phyloP scores from a whole-genome alignment of 1,140 invertebrate species.

The Trichonephila clavipes region DNA sequence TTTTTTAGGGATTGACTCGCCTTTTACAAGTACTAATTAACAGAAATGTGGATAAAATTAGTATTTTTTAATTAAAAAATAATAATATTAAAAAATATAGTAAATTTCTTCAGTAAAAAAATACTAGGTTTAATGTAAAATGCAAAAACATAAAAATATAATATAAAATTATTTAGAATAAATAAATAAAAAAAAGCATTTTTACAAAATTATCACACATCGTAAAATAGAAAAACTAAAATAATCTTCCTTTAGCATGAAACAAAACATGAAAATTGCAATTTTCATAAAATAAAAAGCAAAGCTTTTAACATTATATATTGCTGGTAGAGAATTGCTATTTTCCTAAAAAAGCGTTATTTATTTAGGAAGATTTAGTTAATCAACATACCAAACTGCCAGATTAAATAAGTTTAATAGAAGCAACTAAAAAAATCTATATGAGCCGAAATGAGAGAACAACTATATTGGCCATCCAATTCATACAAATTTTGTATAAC shows the following conservation, averaged over 20 bases:
- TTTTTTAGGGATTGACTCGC: too few species aligned
- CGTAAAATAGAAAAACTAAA: not conserved
- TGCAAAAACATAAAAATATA: not conserved
- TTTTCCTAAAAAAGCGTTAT: not conserved
- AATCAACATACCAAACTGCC: not conserved
- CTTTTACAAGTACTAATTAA: too few species aligned
- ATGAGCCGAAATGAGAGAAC: not conserved
- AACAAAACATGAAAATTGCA: not conserved
- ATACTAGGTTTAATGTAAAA: too few species aligned
- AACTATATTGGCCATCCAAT: not conserved
- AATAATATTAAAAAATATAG: too few species aligned
- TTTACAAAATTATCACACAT: too few species aligned
- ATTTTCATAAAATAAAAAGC: not conserved
- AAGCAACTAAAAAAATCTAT: not conserved
- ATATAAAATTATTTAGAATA: not conserved
- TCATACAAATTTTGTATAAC: not conserved
- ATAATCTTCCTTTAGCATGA: not conserved
- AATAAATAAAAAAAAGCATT: too few species aligned
- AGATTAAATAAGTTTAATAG: not conserved
- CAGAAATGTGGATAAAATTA: too few species aligned
- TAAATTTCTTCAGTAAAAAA: too few species aligned
- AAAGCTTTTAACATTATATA: not conserved
- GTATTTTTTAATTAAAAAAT: too few species aligned
- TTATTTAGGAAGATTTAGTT: not conserved
- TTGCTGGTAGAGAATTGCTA: not conserved